Evolutionary conservation across 2,888 invertebrate genomes (phyloP).

Genomic region (Xestia c-nigrum): DNA sequence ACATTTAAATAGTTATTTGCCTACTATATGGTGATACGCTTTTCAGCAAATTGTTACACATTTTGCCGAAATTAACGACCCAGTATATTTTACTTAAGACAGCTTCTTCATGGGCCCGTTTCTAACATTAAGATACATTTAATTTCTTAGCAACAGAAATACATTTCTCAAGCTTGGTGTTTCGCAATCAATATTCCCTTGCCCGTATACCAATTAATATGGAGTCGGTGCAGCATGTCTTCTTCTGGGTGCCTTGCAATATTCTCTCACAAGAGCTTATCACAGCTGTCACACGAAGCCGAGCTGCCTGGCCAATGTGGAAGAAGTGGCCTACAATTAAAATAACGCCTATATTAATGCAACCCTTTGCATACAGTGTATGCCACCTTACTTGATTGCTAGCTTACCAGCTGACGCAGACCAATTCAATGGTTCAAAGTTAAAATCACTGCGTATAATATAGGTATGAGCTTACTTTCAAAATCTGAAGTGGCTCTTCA

Average conservation of each 20-base stretch:
- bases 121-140: too few species aligned
- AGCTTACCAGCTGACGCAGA: background rate
- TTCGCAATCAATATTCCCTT: too few species aligned
- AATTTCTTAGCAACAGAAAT: background rate
- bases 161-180: background rate
- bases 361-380: background rate
- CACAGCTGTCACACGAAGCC: background rate
- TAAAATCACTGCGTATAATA: too few species aligned
- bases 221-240: too few species aligned
- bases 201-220: too few species aligned
- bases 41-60: conserved; percentile 20
- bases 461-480: too few species aligned
- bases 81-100: background rate
- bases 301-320: background rate
- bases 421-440: too few species aligned
- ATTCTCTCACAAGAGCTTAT: background rate
- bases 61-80: background rate
- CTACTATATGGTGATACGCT: background rate
- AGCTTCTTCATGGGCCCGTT: too few species aligned
- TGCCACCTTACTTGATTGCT: background rate
- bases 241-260: too few species aligned
- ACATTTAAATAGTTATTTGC: conserved; percentile 12
- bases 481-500: background rate
- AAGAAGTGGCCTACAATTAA: background rate
- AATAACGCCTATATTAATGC: too few species aligned